A percentile compares a stretch with the other conserved stretches of the same genome.
These are phyloP conservation scores for Tokudaia tokunoshimensis DNA, from an alignment of 2,797 vertebrate genomes.

Conservation along the genomic window DNA sequence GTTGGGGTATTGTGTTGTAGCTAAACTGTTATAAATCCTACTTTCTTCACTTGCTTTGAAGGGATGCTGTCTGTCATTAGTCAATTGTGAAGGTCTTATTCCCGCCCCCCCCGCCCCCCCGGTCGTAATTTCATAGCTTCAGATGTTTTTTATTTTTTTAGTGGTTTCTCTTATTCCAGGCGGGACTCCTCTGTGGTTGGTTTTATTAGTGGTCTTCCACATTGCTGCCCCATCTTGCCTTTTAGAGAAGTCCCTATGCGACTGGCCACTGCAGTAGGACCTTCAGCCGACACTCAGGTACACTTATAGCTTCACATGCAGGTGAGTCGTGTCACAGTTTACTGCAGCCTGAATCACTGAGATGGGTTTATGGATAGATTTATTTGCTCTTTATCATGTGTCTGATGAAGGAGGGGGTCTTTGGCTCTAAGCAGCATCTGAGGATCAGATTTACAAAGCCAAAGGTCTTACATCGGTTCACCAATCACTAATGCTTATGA, in stretches of 20 bases:
- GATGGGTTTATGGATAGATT: background rate
- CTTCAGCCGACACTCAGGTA: background rate
- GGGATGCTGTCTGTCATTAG: background rate
- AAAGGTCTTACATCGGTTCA: background rate
- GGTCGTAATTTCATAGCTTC: background rate
- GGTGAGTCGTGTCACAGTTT: background rate
- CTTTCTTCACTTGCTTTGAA: background rate
- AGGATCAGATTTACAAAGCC: background rate
- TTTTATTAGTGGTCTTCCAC: background rate
- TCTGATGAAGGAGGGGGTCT: background rate
- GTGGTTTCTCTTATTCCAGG: background rate
- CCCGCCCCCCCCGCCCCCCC: too few relatives aligned
- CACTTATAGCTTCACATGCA: background rate
- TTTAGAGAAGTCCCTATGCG: background rate
- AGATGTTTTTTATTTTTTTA: background rate
- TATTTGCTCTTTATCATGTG: background rate
- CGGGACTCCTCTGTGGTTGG: background rate
- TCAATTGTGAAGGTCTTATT: background rate
- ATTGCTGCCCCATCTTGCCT: background rate
- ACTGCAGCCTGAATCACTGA: background rate
- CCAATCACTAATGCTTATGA: background rate
- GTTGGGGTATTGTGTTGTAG: background rate
- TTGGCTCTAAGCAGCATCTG: background rate
- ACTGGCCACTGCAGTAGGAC: background rate
- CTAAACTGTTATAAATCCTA: background rate